Evolutionary conservation across 2,888 invertebrate genomes (phyloP), one percentile per base, ranked within the genome.

Genomic region (Octodonta nipae): DNA sequence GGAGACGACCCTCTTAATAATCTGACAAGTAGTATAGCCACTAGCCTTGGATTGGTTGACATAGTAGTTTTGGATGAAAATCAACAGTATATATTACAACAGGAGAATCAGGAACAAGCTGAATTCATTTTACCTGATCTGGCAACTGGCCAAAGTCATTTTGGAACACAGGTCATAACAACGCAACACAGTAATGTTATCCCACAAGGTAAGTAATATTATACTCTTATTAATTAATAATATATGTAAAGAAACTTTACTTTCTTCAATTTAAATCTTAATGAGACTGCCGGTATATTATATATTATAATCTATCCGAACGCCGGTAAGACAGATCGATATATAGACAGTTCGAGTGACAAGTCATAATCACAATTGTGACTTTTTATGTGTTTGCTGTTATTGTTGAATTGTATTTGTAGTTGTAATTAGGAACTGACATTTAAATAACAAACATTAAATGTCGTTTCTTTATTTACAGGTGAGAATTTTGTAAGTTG

Each of bases 61-160:
- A 59, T 65, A n/a, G 65, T 74, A 26, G 60, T 73, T 12, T 61
- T 74, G 36, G 73, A 75, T 45, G 69, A 75, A 26, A 73, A 74
- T 36, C 73, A 73, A 34, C 55, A 58, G 54, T 74, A 68, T 47
- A 61, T 73, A 36, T 54, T 73, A 44, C 57, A 45, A 24, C 50
- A 61, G 30, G 50, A 51, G 26, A 42, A 38, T 8, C 45, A 47
- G 37, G 51, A 53, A 31, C 45, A 50, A 28, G 37, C 51, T 0
- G 58, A 61, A 36, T 61, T 52, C 38, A 63, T 63, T 25, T 45
- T 65, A 6, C 66, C 65, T 5, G 62, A 63, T 33, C 33, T 51
- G 27, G 24, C 40, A 7, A 30, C 38, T 10, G 40, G 30, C 38
- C 15, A 28, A 6, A 40, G 36, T 13, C 29, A 24, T 11, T 40